phyloP scores from a whole-genome alignment of 2,113 vertebrate species.

The Barnardius zonarius region DNA sequence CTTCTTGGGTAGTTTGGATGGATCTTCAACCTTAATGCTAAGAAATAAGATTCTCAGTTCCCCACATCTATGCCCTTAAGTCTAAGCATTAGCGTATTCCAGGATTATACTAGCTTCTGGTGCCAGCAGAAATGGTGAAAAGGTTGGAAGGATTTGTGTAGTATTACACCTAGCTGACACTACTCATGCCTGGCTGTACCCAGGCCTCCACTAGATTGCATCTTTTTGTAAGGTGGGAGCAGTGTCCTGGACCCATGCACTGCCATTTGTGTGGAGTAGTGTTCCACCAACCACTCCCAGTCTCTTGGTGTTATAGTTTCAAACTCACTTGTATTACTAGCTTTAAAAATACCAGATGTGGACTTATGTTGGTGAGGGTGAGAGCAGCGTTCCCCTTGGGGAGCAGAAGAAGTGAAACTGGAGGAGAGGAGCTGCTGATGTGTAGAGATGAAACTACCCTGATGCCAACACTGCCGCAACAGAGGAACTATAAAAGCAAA shows the following conservation, averaged over 20 bases:
- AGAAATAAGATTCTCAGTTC: not conserved
- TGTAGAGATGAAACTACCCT: not conserved
- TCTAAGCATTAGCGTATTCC: accelerated
- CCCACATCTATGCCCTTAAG: not conserved
- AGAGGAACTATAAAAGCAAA: not conserved
- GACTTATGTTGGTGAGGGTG: too few species aligned
- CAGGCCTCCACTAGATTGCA: not conserved
- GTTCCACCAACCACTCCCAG: not conserved
- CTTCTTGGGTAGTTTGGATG: not conserved
- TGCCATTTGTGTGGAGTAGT: not conserved
- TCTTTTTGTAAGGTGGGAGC: not conserved
- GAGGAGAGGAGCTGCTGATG: not conserved
- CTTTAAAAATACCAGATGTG: not conserved
- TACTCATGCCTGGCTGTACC: not conserved
- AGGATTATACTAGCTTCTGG: accelerated
- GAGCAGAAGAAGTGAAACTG: not conserved
- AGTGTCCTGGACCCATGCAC: not conserved
- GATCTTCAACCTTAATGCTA: not conserved
- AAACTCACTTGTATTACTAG: not conserved
- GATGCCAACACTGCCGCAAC: not conserved
- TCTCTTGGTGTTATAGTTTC: not conserved
- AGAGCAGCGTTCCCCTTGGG: too few species aligned
- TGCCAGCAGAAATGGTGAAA: not conserved
- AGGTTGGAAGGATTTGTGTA: not conserved
- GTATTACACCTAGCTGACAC: not conserved